Percentiles rank a stretch among this genome's conserved stretches.
Conservation (phyloP, 2,888 invertebrate genomes). For the Hydraecia micacea region DNA sequence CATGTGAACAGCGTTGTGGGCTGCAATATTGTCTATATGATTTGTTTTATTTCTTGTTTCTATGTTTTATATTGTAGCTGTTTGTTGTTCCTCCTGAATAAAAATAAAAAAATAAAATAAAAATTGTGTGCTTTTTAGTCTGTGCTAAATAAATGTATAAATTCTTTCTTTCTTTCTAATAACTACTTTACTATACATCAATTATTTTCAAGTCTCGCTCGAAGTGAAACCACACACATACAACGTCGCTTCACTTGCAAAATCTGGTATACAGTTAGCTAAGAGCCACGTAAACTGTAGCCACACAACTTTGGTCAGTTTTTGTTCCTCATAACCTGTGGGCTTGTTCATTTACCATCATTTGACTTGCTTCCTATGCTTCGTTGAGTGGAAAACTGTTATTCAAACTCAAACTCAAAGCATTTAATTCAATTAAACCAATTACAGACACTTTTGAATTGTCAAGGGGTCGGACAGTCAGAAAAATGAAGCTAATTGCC, state of each 20-base stretch:
- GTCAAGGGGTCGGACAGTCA: too few relatives aligned
- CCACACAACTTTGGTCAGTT: constrained; percentile 30
- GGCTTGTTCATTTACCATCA: constrained; percentile 10
- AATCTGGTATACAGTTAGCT: constrained; percentile 49
- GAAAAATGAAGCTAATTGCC: too few relatives aligned
- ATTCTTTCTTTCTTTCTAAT: neutral
- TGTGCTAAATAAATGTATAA: neutral
- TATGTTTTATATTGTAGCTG: too few relatives aligned
- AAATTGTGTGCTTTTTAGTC: too few relatives aligned
- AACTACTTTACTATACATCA: neutral
- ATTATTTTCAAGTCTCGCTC: neutral
- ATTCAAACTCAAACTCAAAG: too few relatives aligned
- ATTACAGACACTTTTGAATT: too few relatives aligned
- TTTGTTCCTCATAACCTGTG: constrained; percentile 29
- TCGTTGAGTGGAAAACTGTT: neutral
- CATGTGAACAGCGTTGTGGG: too few relatives aligned
- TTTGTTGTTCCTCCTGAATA: too few relatives aligned
- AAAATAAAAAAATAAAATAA: too few relatives aligned
- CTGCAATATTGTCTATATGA: too few relatives aligned
- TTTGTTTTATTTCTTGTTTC: too few relatives aligned
- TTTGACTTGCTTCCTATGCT: neutral
- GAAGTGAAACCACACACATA: constrained; percentile 15
- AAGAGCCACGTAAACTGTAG: constrained; percentile 41
- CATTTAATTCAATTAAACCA: too few relatives aligned
- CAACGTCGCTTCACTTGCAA: constrained; percentile 46